Base-by-base conservation (phyloP, 2,888 invertebrate species). In the Netelia virgata region DNA sequence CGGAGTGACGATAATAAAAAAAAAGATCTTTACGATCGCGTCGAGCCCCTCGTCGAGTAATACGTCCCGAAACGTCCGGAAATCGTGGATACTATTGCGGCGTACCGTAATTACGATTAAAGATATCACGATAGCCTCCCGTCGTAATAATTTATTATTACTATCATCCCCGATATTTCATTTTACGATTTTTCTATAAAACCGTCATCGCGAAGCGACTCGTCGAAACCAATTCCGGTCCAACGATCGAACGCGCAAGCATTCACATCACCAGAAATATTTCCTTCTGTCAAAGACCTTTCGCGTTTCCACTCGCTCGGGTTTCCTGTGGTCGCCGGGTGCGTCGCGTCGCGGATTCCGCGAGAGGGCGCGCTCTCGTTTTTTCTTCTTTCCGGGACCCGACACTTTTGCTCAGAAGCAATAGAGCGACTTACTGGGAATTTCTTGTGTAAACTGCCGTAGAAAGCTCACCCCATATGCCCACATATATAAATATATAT, bases 181-280 rank as follows among this genome's bases (percentile, higher is more conserved):
- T 18, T 47, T 18, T 5, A 57, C 57, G 18, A 18, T 18, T 11
- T 3, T 23, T 68, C 23, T 8, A 66, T 11, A 18, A 70, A 18
- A 57, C 28, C 11, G 47, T n/a, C 50, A 20, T 11, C n/a, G 10
- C 5, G 10, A n/a, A 6, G 16, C 23, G n/a, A 23, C 14, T 57
- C n/a, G n/a, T 6, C 6, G 10, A 18, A 28, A 47, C 3, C 6
- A 50, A 73, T 50, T 23, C 36, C 36, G 10, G 28, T n/a, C 18
- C 16, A 57, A 74, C 23, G 63, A 83, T 70, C 36, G 23, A 28
- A 47, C 28, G 18, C 47, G 53, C 82, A 78, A 70, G 84, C 82
- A 53, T 82, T 84, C 84, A 82, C 66, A 84, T 84, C 84, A 74
- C 84, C 76, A 61, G 16, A 53, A 73, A 69, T 73, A 80, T 64